A percentile compares a stretch with the other conserved stretches of the same genome.
Conservation (phyloP, 1,140 invertebrate genomes). For the Hyposmocoma kahamanoa region DNA sequence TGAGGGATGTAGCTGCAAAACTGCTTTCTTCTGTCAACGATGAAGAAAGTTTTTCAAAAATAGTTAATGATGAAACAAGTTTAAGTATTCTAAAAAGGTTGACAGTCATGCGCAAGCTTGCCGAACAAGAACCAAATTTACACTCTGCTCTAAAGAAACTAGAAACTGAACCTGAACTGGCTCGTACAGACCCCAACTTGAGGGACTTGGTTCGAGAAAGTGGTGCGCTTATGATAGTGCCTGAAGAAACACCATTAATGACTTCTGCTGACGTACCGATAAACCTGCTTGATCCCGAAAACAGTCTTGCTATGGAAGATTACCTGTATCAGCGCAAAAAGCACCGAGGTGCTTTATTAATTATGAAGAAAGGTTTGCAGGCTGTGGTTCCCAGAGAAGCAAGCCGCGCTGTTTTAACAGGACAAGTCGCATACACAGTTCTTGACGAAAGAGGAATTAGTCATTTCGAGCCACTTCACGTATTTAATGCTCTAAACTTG, state of each 20-base stretch:
- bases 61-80: constrained; percentile 77
- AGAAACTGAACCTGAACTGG: constrained; percentile 78
- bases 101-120: constrained; percentile 82
- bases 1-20: constrained; percentile 76
- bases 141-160: constrained; percentile 76
- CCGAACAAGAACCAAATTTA: constrained; percentile 78
- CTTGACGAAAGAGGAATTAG: constrained; percentile 84
- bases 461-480: constrained; percentile 84
- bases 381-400: constrained; percentile 85
- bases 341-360: constrained; percentile 78
- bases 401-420: constrained; percentile 81
- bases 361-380: constrained; percentile 84
- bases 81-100: constrained; percentile 81
- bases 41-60: constrained; percentile 73
- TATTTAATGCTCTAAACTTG: constrained; percentile 80
- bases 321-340: constrained; percentile 78
- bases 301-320: constrained; percentile 84
- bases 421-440: constrained; percentile 83
- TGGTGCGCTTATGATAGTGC: constrained; percentile 79
- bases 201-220: constrained; percentile 82
- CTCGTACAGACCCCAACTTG: constrained; percentile 79
- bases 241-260: constrained; percentile 76
- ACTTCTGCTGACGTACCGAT: constrained; percentile 80
- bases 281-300: constrained; percentile 77
- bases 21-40: constrained; percentile 77